Conservation (phyloP, 2,888 invertebrate genomes). For the Morinoia aosen region DNA sequence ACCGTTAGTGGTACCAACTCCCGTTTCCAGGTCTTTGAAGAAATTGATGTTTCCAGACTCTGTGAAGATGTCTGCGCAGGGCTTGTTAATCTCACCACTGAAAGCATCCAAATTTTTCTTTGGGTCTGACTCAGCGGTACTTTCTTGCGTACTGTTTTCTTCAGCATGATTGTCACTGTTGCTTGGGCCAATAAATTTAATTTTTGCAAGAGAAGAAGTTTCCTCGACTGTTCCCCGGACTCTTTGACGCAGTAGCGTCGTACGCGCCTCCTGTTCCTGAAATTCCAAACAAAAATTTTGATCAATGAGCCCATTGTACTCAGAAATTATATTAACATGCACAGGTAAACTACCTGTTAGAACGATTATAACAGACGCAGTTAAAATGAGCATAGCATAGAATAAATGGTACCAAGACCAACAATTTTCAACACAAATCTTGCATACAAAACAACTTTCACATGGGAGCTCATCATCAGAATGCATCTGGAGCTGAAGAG, state of each 20-base stretch:
- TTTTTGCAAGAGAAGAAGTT: not conserved
- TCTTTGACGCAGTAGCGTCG: slow-evolving; percentile 79
- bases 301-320: not conserved
- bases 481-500: no score
- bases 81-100: slow-evolving; percentile 53
- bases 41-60: slow-evolving; percentile 82
- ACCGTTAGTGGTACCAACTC: slow-evolving; percentile 72
- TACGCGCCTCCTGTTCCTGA: slow-evolving; percentile 86
- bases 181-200: slow-evolving; percentile 7
- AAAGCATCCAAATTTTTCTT: slow-evolving; percentile 60
- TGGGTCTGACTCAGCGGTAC: slow-evolving; percentile 55
- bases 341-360: no score
- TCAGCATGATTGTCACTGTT: not conserved
- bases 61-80: slow-evolving; percentile 61
- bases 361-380: no score
- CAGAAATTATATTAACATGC: no score
- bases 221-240: slow-evolving; percentile 75
- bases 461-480: no score
- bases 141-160: not conserved
- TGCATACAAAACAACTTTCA: no score
- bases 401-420: no score
- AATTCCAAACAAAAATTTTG: not conserved
- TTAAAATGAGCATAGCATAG: no score
- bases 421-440: no score
- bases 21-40: slow-evolving; percentile 87